Evolutionary conservation across 2,113 vertebrate genomes (phyloP).

Genomic region (Corythaeola cristata): DNA sequence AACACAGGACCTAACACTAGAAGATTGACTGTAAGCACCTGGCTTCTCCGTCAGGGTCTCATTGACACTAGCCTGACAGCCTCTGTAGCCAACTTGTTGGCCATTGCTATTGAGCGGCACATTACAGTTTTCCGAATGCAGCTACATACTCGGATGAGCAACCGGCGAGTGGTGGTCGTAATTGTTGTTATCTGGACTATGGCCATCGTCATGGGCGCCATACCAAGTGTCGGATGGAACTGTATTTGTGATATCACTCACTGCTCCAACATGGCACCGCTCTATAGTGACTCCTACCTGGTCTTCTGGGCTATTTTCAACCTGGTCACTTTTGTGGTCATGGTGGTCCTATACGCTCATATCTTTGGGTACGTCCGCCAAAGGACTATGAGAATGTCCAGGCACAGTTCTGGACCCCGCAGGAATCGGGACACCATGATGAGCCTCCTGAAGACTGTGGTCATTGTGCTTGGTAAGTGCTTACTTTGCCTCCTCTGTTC

Average conservation of each 20-base stretch:
- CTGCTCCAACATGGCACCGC: conserved; percentile 98
- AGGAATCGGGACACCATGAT: conserved; percentile 99
- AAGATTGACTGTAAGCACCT: conserved; percentile 92
- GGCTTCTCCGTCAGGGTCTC: conserved; percentile 96
- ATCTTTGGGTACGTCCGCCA: conserved; percentile 98
- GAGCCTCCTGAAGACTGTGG: conserved; percentile 98
- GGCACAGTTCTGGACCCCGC: conserved; percentile 93
- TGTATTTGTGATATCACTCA: conserved; percentile 91
- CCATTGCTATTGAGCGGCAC: conserved; percentile 97
- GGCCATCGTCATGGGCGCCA: conserved; percentile 97
- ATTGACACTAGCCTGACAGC: conserved; percentile 97
- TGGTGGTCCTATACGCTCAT: conserved; percentile 98
- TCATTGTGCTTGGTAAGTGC: conserved; percentile 94
- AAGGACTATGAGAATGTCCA: conserved; percentile 99
- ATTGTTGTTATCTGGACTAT: conserved; percentile 99
- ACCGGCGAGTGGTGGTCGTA: conserved; percentile 94
- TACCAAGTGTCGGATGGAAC: conserved; percentile 98
- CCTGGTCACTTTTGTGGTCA: conserved; percentile 96
- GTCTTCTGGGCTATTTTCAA: conserved; percentile 99
- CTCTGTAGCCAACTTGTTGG: conserved; percentile 94
- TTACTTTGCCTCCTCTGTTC: background rate
- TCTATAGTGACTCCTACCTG: conserved; percentile 98
- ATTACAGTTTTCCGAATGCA: conserved; percentile 99
- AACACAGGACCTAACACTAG: conserved; percentile 98
- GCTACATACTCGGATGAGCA: conserved; percentile 98